These are phyloP conservation scores for Pica pica DNA, from an alignment of 2,113 vertebrate genomes.

Conservation along the genomic window DNA sequence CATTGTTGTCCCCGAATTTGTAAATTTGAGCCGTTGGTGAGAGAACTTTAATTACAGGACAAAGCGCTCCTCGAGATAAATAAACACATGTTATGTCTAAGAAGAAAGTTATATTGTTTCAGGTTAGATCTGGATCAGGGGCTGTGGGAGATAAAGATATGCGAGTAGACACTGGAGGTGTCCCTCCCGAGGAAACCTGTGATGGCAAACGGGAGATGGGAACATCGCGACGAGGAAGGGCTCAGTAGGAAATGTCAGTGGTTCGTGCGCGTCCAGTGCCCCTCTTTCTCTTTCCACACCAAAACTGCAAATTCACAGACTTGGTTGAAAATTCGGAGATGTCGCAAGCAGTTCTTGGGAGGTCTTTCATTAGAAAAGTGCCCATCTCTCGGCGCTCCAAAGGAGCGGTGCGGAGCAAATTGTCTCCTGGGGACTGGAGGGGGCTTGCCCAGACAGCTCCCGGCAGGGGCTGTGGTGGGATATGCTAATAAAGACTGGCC, in stretches of 20 bases:
- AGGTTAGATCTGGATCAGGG: neutral
- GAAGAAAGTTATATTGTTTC: neutral
- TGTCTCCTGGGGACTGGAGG: constrained; percentile 39
- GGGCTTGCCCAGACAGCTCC: constrained; percentile 64
- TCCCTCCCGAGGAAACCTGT: neutral
- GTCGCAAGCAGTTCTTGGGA: neutral
- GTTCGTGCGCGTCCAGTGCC: fast-evolving
- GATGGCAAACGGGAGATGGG: neutral
- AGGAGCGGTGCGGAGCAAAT: constrained; percentile 35
- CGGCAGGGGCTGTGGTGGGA: constrained; percentile 74
- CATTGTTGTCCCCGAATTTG: neutral
- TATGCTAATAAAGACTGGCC: constrained; percentile 88
- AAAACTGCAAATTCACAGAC: neutral
- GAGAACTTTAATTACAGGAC: neutral
- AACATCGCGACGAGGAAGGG: neutral
- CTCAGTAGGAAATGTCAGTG: neutral
- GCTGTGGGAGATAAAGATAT: neutral
- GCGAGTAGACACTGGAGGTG: neutral
- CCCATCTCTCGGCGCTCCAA: constrained; percentile 12
- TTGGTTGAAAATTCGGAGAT: neutral
- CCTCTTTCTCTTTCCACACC: neutral
- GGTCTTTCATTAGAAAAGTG: neutral
- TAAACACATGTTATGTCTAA: neutral
- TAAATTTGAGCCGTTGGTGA: neutral
- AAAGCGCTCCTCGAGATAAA: neutral